phyloP scores from a whole-genome alignment of 1,140 invertebrate genomes.

The Drosophila lacertosa region DNA sequence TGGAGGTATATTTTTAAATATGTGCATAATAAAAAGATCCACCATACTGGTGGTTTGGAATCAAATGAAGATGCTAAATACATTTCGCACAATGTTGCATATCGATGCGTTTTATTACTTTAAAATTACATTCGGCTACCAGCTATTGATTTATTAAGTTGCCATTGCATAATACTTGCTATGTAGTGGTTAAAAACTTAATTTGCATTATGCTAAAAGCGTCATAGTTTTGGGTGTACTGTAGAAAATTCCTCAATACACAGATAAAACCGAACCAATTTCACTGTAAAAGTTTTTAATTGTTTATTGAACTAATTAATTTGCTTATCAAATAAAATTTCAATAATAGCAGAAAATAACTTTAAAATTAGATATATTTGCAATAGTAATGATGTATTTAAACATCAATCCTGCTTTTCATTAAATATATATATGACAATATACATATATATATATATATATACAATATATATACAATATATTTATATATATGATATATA shows the following conservation, averaged over 20 bases:
- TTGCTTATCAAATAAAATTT: not conserved
- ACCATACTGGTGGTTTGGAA: conserved; percentile 8
- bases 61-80: conserved; percentile 55
- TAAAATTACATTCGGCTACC: conserved; percentile 59
- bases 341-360: too few species aligned
- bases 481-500: too few species aligned
- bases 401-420: too few species aligned
- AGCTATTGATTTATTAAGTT: conserved; percentile 36
- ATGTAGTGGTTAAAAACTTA: conserved; percentile 10
- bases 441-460: too few species aligned
- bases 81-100: conserved; percentile 62
- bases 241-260: not conserved
- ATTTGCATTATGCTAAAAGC: conserved; percentile 30
- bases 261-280: conserved; percentile 14
- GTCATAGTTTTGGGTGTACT: not conserved
- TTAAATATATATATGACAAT: too few species aligned
- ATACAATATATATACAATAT: too few species aligned
- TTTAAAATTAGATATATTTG: too few species aligned
- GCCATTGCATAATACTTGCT: conserved; percentile 21
- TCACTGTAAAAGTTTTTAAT: not conserved
- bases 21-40: conserved; percentile 5
- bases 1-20: not conserved
- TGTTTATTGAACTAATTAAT: conserved; percentile 5
- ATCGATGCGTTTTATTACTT: conserved; percentile 71
- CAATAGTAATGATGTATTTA: too few species aligned